These are phyloP conservation scores for Lasioglossum zephyrum DNA, from an alignment of 2,888 invertebrate species.

Conservation along the genomic window DNA sequence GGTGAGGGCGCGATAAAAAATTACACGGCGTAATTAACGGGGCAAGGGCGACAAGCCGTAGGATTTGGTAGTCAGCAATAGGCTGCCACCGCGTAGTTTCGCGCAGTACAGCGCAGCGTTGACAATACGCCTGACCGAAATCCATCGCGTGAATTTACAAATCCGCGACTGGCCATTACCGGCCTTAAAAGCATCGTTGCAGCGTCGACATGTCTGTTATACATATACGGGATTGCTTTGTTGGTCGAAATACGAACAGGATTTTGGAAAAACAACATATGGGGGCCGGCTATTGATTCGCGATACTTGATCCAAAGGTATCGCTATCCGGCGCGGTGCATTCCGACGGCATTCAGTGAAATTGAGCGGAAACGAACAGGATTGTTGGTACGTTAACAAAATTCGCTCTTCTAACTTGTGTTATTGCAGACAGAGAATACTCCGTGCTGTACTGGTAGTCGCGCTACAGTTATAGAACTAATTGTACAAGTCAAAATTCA, in stretches of 20 bases:
- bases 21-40: conserved; percentile 36
- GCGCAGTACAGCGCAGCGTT: conserved; percentile 44
- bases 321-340: background rate
- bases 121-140: conserved; percentile 51
- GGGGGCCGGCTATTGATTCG: background rate
- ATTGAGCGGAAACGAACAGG: background rate
- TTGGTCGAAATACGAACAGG: conserved; percentile 19
- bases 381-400: background rate
- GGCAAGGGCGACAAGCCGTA: conserved; percentile 26
- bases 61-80: conserved; percentile 47
- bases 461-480: background rate
- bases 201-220: conserved; percentile 18
- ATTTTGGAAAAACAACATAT: conserved; percentile 29
- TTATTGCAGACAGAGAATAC: background rate
- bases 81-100: conserved; percentile 37
- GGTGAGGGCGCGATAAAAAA: background rate
- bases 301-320: background rate
- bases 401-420: background rate
- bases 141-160: conserved; percentile 66
- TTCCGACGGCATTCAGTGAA: background rate
- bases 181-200: conserved; percentile 54
- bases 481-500: background rate
- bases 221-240: conserved; percentile 15
- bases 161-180: conserved; percentile 57
- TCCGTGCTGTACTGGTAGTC: background rate